Percentiles rank a stretch among this genome's conserved stretches.
Evolutionary conservation across 1,140 invertebrate species (phyloP).

Genomic region (Zeugodacus cucurbitae): DNA sequence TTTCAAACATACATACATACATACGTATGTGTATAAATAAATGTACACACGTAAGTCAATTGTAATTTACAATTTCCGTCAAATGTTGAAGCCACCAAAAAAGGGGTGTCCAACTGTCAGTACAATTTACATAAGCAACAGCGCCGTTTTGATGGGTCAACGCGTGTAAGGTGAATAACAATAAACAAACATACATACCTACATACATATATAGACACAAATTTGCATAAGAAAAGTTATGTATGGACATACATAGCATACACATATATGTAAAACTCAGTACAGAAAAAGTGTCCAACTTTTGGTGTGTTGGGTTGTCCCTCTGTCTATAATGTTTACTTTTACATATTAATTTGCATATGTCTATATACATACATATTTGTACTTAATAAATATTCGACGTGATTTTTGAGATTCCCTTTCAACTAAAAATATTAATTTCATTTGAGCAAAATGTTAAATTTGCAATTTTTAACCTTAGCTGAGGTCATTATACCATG

Average conservation of each 20-base stretch:
- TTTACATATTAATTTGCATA: neutral
- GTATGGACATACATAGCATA: neutral
- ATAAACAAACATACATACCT: neutral
- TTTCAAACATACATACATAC: neutral
- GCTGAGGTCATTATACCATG: neutral
- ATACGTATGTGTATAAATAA: neutral
- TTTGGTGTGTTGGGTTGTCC: neutral
- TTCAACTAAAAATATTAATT: neutral
- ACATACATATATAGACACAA: neutral
- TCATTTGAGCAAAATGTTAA: neutral
- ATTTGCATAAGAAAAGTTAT: neutral
- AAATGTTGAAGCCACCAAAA: neutral
- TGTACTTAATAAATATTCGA: neutral
- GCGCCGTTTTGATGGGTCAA: slow-evolving; percentile 14
- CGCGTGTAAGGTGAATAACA: neutral
- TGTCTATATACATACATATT: neutral
- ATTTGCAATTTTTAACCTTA: neutral
- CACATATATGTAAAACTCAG: neutral
- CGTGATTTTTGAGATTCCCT: neutral
- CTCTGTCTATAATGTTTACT: too few species aligned
- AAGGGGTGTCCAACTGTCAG: neutral
- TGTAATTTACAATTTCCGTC: slow-evolving; percentile 29
- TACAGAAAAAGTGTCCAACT: neutral
- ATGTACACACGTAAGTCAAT: neutral
- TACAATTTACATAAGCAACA: neutral